phyloP scores from a whole-genome alignment of 2,888 invertebrate species.

The Alloscopus bannaensis region DNA sequence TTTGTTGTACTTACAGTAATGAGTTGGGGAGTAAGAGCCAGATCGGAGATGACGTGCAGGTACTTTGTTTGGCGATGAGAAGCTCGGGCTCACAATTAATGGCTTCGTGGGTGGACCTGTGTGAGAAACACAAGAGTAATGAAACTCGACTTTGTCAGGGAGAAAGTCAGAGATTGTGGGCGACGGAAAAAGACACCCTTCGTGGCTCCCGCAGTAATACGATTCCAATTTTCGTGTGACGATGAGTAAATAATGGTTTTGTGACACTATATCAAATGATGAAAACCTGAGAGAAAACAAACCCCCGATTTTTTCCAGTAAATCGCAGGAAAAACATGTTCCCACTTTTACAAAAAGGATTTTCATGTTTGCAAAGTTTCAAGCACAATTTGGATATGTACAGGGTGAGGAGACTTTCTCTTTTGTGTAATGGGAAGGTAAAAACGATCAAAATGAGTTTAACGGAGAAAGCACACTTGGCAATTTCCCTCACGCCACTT shows the following conservation, averaged over 20 bases:
- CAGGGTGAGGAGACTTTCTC: too few relatives aligned
- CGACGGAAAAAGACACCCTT: too few relatives aligned
- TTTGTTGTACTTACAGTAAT: constrained; percentile 62
- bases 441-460: constrained; percentile 8
- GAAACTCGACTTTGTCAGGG: too few relatives aligned
- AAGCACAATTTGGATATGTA: too few relatives aligned
- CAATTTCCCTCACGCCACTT: too few relatives aligned
- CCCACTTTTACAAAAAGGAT: too few relatives aligned
- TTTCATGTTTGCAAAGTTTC: too few relatives aligned
- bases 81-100: constrained; percentile 63
- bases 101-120: constrained; percentile 63
- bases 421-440: too few relatives aligned
- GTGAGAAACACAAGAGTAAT: not conserved
- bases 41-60: constrained; percentile 64
- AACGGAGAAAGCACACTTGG: not conserved
- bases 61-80: constrained; percentile 63
- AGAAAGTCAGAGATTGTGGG: too few relatives aligned
- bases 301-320: constrained; percentile 17
- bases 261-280: too few relatives aligned
- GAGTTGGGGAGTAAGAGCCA: constrained; percentile 64
- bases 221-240: constrained; percentile 24
- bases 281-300: not conserved
- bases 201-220: too few relatives aligned
- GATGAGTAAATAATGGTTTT: constrained; percentile 4
- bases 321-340: too few relatives aligned